Conservation (phyloP, 1,140 invertebrate genomes). For the Eurosta solidaginis region DNA sequence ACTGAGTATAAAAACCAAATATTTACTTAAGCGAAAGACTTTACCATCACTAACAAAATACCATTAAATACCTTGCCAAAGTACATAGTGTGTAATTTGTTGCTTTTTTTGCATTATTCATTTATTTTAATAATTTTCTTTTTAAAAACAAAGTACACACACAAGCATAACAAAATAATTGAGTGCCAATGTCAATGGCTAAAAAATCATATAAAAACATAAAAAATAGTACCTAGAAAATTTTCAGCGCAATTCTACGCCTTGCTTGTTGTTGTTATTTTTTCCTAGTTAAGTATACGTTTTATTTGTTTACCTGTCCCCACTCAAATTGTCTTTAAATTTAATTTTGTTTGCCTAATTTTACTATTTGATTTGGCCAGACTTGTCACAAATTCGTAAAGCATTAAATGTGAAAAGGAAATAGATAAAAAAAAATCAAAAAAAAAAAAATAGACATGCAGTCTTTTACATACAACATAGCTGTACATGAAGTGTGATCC, state of each 20-base stretch:
- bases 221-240: background rate
- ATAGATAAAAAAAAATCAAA: background rate
- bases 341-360: conserved; percentile 29
- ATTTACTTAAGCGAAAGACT: no score
- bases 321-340: conserved; percentile 13
- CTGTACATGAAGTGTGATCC: no score
- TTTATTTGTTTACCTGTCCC: background rate
- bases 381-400: conserved; percentile 26
- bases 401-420: conserved; percentile 24
- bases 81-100: no score
- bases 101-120: no score
- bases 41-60: no score
- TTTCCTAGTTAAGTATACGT: background rate
- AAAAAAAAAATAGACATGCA: background rate
- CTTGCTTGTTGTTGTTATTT: background rate
- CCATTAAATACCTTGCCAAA: no score
- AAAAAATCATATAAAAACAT: background rate
- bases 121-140: no score
- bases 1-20: no score
- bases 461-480: background rate
- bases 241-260: background rate
- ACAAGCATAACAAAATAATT: no score
- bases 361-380: conserved; percentile 18
- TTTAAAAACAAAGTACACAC: no score
- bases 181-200: background rate